Evolutionary conservation across 2,797 vertebrate species (phyloP).

Genomic region (Momotus momota): DNA sequence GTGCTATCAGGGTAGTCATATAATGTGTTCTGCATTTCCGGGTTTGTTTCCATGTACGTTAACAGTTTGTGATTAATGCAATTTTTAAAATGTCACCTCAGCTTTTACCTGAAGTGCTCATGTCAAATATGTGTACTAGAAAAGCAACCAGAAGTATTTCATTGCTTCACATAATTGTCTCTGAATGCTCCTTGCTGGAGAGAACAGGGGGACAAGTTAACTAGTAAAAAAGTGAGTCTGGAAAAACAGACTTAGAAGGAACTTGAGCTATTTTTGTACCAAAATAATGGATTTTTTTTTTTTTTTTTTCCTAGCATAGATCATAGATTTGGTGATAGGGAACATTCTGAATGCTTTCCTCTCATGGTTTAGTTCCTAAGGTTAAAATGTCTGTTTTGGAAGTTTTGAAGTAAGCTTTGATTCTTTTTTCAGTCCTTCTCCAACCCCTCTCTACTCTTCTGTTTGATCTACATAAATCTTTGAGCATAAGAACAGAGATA

Average conservation of each 20-base stretch:
- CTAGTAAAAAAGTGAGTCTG: background rate
- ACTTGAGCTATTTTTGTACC: background rate
- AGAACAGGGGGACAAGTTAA: background rate
- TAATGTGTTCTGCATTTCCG: conserved; percentile 4
- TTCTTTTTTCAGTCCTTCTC: background rate
- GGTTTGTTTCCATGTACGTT: conserved; percentile 13
- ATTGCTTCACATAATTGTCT: background rate
- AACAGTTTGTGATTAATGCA: background rate
- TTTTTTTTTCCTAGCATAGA: background rate
- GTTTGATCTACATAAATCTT: background rate
- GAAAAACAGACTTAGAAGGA: background rate
- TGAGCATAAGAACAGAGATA: conserved; percentile 1
- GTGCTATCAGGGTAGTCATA: background rate
- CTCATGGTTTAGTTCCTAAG: background rate
- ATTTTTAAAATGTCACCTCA: conserved; percentile 9
- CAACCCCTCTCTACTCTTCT: background rate
- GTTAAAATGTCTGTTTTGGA: conserved; percentile 26
- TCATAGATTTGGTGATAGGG: background rate
- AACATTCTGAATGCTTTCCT: background rate
- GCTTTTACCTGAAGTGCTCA: conserved; percentile 12
- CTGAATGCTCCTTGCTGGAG: background rate
- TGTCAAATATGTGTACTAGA: background rate
- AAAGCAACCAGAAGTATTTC: conserved; percentile 2
- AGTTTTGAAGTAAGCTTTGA: conserved; percentile 34
- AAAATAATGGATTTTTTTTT: background rate